phyloP scores from a whole-genome alignment of 2,888 invertebrate species.

The Drosophila suboccidentalis region DNA sequence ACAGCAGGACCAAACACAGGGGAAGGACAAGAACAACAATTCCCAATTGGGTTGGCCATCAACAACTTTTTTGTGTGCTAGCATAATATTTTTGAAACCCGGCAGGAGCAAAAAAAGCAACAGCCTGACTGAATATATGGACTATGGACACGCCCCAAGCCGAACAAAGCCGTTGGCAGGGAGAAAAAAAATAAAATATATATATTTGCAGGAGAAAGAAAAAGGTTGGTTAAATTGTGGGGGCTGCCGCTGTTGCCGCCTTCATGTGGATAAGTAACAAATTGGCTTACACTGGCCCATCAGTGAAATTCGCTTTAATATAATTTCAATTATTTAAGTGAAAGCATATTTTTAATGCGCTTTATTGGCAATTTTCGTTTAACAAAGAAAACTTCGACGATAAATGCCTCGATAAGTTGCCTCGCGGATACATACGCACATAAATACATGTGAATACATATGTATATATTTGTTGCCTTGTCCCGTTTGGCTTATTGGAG shows the following conservation, averaged over 20 bases:
- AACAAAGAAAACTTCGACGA: conserved; percentile 56
- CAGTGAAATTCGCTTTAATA: conserved; percentile 64
- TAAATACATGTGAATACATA: not conserved
- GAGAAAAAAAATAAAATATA: not conserved
- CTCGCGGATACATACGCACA: conserved; percentile 14
- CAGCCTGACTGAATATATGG: conserved; percentile 65
- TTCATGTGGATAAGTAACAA: conserved; percentile 47
- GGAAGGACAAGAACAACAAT: conserved; percentile 43
- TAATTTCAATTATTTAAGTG: conserved; percentile 73
- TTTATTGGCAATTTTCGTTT: conserved; percentile 73
- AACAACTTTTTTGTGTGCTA: conserved; percentile 51
- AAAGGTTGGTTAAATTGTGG: conserved; percentile 35
- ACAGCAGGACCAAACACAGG: conserved; percentile 37
- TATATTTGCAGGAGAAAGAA: conserved; percentile 14
- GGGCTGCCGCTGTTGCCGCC: conserved; percentile 17
- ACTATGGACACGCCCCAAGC: conserved; percentile 64
- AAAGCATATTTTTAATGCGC: conserved; percentile 76
- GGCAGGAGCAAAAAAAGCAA: conserved; percentile 44
- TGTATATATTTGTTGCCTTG: not conserved
- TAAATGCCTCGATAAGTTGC: conserved; percentile 35
- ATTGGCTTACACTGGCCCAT: conserved; percentile 44
- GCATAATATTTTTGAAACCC: conserved; percentile 67
- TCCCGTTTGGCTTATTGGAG: conserved; percentile 7
- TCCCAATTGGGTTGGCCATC: conserved; percentile 52
- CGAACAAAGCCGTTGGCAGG: conserved; percentile 23